Evolutionary conservation across 2,888 invertebrate genomes (phyloP).

Genomic region (Chymomyza amoena): DNA sequence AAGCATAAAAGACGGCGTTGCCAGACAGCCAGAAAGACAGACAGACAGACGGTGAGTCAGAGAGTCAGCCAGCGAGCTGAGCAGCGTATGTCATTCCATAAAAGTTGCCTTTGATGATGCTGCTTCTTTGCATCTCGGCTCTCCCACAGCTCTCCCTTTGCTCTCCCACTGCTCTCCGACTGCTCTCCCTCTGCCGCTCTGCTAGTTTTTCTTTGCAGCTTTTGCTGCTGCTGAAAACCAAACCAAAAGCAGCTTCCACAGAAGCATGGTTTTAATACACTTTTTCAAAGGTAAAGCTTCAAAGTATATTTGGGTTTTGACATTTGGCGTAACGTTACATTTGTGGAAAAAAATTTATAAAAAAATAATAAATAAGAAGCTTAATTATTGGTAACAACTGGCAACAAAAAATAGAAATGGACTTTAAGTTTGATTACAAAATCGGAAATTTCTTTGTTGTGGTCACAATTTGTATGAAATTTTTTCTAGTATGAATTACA

Average conservation of each 20-base stretch:
- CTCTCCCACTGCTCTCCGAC: too few species aligned
- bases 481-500: too few species aligned
- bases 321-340: constrained; percentile 20
- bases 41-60: neutral
- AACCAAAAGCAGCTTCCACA: constrained; percentile 15
- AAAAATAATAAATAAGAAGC: too few species aligned
- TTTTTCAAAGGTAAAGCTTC: too few species aligned
- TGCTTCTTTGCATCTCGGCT: neutral
- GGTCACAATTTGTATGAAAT: too few species aligned
- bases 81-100: constrained; percentile 52
- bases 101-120: constrained; percentile 56
- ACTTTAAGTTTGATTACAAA: too few species aligned
- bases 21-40: neutral
- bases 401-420: too few species aligned
- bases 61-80: constrained; percentile 48
- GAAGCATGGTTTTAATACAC: constrained; percentile 21
- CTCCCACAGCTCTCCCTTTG: neutral
- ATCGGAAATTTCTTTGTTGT: too few species aligned
- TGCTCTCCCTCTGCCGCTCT: too few species aligned
- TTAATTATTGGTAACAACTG: too few species aligned
- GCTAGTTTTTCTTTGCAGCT: neutral
- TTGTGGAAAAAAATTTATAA: too few species aligned
- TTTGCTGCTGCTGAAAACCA: neutral
- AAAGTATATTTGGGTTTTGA: constrained; percentile 13
- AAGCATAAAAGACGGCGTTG: constrained; percentile 58